Base-by-base conservation (phyloP, 1,140 invertebrate species). In the Gonatopus flavifemur region DNA sequence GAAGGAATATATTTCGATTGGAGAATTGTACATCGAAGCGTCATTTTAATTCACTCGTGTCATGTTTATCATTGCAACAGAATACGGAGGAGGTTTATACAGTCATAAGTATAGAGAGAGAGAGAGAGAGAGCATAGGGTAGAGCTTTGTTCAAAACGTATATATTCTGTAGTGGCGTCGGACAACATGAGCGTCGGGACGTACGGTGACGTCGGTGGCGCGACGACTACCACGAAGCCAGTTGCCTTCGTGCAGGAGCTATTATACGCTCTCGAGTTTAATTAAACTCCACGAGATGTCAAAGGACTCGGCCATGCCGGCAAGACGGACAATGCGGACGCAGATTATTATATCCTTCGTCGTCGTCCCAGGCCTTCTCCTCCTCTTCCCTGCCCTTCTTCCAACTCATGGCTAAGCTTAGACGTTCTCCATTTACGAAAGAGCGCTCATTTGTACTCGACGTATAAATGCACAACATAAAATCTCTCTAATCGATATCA, bases 261-360 rank as follows among this genome's bases (percentile, higher is more conserved):
- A 67, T 71, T 71, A 67, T 61, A 62, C 62, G 47, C 54, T n/a
- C n/a, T 66, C 51, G 59, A 70, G 72, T 73, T 73, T 74, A 74
- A 74, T 74, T 74, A 74, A 74, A 74, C 72, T 72, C 53, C 51
- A 61, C 59, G 64, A 70, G 67, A 72, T 72, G 70, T 73, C 72
- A 74, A 74, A 74, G 72, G 68, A 70, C 67, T 66, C 64, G 65
- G 58, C 57, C 64, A 64, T 66, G 59, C 67, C 58, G 59, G 59
- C 52, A 72, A 73, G 70, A 74, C 70, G 70, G 72, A 74, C 72
- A 73, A 73, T 74, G 67, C 68, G 62, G 69, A 74, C 65, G 67
- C 67, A 67, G 72, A 74, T 74, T 74, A 74, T 74, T 74, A 73
- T 70, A 70, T 74, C 66, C 67, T 55, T 61, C 62, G 55, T 57